Conservation (phyloP, 2,113 vertebrate genomes). For the Coturnix japonica region DNA sequence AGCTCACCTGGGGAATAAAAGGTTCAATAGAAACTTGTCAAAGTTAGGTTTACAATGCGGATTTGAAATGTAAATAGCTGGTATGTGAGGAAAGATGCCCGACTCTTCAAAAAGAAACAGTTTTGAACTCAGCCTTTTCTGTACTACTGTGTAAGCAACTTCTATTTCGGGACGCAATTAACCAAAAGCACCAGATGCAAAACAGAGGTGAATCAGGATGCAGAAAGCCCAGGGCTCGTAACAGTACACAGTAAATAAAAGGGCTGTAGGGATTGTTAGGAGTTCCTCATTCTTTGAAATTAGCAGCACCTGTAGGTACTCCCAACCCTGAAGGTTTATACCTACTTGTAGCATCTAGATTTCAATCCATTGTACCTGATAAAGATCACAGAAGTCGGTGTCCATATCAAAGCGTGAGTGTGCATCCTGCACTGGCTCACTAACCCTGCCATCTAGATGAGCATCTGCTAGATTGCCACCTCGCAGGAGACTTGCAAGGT, state of each 20-base stretch:
- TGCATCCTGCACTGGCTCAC: accelerated
- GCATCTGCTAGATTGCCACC: not conserved
- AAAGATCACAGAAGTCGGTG: not conserved
- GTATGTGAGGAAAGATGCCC: not conserved
- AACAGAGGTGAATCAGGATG: not conserved
- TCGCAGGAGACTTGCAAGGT: not conserved
- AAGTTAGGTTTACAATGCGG: not conserved
- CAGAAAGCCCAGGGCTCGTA: not conserved
- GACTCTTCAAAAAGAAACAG: not conserved
- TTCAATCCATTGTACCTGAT: accelerated
- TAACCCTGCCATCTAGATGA: not conserved
- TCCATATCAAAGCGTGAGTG: accelerated
- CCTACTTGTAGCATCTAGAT: not conserved
- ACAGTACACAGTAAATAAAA: not conserved
- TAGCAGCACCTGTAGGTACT: not conserved
- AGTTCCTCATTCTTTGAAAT: not conserved
- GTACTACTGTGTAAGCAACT: not conserved
- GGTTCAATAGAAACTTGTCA: not conserved
- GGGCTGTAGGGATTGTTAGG: not conserved
- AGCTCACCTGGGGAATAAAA: not conserved
- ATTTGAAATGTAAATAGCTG: not conserved
- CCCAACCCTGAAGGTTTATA: not conserved
- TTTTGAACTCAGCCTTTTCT: not conserved
- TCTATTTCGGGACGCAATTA: not conserved
- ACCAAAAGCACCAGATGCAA: not conserved